Percentiles rank a stretch among this genome's conserved stretches.
phyloP scores from a whole-genome alignment of 2,888 invertebrate genomes.

The Nemapogon koenigi region DNA sequence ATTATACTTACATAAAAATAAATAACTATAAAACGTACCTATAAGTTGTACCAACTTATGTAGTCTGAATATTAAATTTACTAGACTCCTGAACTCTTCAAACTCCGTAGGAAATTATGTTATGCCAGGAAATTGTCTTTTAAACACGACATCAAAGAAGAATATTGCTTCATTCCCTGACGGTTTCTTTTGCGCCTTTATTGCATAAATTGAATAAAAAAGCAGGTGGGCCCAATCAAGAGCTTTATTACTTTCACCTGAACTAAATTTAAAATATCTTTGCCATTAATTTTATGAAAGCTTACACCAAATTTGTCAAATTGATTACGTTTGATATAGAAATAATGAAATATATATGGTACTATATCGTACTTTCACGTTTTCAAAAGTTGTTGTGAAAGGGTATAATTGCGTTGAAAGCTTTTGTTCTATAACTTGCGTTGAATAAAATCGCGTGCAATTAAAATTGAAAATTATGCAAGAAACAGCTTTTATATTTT shows the following conservation, averaged over 20 bases:
- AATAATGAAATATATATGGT: too few relatives aligned
- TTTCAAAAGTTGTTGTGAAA: too few relatives aligned
- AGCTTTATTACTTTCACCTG: conserved; percentile 1
- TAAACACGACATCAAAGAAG: conserved; percentile 18
- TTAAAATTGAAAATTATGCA: too few relatives aligned
- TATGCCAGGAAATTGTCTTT: conserved; percentile 20
- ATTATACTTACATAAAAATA: too few relatives aligned
- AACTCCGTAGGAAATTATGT: conserved; percentile 8
- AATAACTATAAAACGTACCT: too few relatives aligned
- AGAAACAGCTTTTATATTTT: too few relatives aligned
- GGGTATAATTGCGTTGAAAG: too few relatives aligned
- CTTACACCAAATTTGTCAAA: neutral
- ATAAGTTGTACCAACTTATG: too few relatives aligned
- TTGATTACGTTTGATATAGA: neutral
- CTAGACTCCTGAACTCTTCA: conserved; percentile 1
- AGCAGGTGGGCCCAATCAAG: neutral
- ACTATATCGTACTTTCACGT: too few relatives aligned
- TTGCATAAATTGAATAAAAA: conserved; percentile 10
- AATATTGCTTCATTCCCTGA: conserved; percentile 11
- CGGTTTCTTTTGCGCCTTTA: conserved; percentile 4
- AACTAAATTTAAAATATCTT: neutral
- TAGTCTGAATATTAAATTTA: too few relatives aligned
- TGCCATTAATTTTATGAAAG: neutral
- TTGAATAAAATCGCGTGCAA: too few relatives aligned
- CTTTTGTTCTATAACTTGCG: too few relatives aligned